These are phyloP conservation scores for Platichthys flesus DNA, from an alignment of 2,113 vertebrate genomes.

Conservation along the genomic window DNA sequence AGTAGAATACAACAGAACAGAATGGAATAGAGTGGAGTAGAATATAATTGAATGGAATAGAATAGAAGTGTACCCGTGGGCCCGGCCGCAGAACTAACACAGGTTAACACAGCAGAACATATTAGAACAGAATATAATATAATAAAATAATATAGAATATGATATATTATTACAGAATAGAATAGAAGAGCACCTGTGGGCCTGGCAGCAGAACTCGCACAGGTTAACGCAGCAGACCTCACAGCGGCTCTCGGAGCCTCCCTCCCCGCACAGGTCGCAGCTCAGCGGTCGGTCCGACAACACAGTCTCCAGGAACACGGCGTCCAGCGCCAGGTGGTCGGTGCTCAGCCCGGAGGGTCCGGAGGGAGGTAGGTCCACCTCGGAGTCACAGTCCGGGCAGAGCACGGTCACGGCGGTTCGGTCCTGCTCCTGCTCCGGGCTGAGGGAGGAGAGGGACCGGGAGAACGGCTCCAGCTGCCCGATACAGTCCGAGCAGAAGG, in stretches of 20 bases:
- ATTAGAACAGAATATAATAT: background rate
- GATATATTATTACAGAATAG: too few relatives aligned
- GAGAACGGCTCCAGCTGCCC: conserved; percentile 83
- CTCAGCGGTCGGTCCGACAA: conserved; percentile 75
- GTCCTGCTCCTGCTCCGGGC: background rate
- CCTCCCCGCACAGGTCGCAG: conserved; percentile 90
- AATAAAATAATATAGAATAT: background rate
- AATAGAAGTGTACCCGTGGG: background rate
- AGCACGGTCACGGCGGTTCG: conserved; percentile 76
- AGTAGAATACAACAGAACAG: too few relatives aligned
- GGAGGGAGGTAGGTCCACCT: conserved; percentile 86
- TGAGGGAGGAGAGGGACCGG: conserved; percentile 28
- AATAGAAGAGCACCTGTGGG: conserved; percentile 85
- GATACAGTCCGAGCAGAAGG: conserved; percentile 88
- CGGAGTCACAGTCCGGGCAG: conserved; percentile 89
- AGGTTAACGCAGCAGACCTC: conserved; percentile 87
- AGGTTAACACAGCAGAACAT: too few relatives aligned
- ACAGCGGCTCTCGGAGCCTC: conserved; percentile 86
- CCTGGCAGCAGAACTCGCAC: conserved; percentile 93
- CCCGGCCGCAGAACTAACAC: too few relatives aligned
- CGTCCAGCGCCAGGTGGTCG: conserved; percentile 88
- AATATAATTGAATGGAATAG: background rate
- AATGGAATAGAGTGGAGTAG: background rate
- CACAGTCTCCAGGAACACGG: conserved; percentile 85
- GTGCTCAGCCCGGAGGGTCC: conserved; percentile 84